A percentile compares a stretch with the other conserved stretches of the same genome.
phyloP scores from a whole-genome alignment of 37 sponge, comb jelly and placozoan genomes.

The Dysidea cf. avara region DNA sequence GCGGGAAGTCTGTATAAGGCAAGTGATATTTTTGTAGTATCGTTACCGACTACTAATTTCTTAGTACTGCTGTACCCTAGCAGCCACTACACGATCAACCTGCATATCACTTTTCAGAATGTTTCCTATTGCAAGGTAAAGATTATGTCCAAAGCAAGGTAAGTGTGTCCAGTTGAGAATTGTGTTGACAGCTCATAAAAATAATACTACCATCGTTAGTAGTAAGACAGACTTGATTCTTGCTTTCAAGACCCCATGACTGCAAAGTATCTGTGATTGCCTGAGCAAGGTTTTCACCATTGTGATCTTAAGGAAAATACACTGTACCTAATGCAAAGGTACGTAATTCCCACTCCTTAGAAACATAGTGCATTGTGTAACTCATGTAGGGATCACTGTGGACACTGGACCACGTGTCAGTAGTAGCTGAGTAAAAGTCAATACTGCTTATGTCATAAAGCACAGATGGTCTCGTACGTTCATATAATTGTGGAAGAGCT shows the following conservation, averaged over 20 bases:
- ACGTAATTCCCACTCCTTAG: conserved; percentile 18
- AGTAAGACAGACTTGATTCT: conserved; percentile 20
- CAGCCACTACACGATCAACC: conserved; percentile 21
- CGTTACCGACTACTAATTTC: no score
- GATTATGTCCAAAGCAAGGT: conserved; percentile 47
- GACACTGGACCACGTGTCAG: conserved; percentile 33
- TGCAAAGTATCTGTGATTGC: no score
- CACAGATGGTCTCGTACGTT: conserved; percentile 14
- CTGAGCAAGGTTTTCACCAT: conserved; percentile 24
- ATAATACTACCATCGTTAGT: conserved; percentile 27
- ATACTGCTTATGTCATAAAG: neutral
- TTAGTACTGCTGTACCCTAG: conserved; percentile 15
- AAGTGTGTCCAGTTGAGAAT: conserved; percentile 18
- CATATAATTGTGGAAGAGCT: conserved; percentile 31
- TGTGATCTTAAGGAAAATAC: conserved; percentile 26
- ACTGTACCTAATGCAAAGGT: conserved; percentile 1
- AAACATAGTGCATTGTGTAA: conserved; percentile 37
- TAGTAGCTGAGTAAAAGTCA: conserved; percentile 16
- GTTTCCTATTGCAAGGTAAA: conserved; percentile 20
- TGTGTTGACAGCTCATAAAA: no score
- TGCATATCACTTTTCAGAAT: conserved; percentile 8
- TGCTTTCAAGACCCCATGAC: no score
- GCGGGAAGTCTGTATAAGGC: no score
- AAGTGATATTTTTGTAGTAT: no score
- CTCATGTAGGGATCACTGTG: conserved; percentile 24